Conservation (phyloP, 1,140 invertebrate genomes). For the Drosophila repleta region DNA sequence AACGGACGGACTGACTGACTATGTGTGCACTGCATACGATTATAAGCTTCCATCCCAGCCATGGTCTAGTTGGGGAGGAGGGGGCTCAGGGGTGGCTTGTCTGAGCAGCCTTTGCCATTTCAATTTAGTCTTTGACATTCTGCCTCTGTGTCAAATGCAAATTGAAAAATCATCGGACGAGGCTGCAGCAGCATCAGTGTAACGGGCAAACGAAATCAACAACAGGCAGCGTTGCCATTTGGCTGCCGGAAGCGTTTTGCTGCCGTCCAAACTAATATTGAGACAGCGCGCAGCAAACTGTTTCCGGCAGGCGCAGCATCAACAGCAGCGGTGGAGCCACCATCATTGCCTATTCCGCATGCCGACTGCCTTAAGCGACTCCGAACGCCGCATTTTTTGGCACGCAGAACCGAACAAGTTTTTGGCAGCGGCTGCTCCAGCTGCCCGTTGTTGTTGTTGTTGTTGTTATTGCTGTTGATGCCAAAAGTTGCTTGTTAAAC, state of each 20-base stretch:
- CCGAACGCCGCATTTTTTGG: conserved; percentile 58
- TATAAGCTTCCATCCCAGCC: conserved; percentile 56
- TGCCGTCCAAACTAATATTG: conserved; percentile 77
- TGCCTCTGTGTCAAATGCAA: conserved; percentile 74
- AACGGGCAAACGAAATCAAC: conserved; percentile 54
- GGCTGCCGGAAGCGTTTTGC: conserved; percentile 77
- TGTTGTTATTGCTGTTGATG: conserved; percentile 56
- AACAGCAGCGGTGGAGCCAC: conserved; percentile 17
- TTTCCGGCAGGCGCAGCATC: conserved; percentile 49
- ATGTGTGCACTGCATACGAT: conserved; percentile 62
- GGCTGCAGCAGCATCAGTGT: conserved; percentile 13
- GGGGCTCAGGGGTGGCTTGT: background rate
- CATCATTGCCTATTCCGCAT: conserved; percentile 12
- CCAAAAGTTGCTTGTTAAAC: conserved; percentile 80
- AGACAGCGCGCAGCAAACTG: conserved; percentile 59
- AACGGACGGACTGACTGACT: too few species aligned
- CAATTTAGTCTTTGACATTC: conserved; percentile 79
- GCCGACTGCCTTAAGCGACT: conserved; percentile 44
- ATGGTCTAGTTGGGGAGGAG: background rate
- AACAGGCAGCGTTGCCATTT: conserved; percentile 56
- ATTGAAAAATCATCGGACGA: conserved; percentile 77
- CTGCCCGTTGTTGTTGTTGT: conserved; percentile 57
- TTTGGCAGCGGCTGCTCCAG: conserved; percentile 58
- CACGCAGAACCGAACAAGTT: conserved; percentile 70
- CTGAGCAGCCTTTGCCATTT: conserved; percentile 61